A percentile compares a stretch with the other conserved stretches of the same genome.
phyloP scores from a whole-genome alignment of 2,797 vertebrate genomes.

The Rhadinocentrus ornatus region DNA sequence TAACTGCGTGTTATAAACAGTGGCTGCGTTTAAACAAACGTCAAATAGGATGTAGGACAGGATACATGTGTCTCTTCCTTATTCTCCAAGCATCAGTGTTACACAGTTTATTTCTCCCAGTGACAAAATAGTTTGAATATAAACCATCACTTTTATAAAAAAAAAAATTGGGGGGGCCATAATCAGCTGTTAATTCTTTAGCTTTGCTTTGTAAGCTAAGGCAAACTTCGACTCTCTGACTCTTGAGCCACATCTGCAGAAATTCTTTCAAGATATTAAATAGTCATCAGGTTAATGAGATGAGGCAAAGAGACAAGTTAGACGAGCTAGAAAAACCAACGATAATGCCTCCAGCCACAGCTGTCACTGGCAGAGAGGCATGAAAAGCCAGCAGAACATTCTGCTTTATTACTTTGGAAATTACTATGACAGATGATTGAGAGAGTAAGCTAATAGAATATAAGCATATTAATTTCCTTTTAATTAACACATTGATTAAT shows the following conservation, averaged over 20 bases:
- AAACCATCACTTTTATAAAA: neutral
- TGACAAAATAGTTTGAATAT: neutral
- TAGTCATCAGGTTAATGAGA: neutral
- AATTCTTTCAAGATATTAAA: neutral
- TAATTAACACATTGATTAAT: neutral
- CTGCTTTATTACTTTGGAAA: neutral
- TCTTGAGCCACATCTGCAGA: neutral
- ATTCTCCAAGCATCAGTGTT: neutral
- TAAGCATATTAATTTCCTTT: constrained; percentile 1
- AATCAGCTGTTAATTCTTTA: neutral
- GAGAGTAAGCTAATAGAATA: neutral
- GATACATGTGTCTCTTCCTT: too few relatives aligned
- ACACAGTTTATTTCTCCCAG: neutral
- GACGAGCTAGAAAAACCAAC: neutral
- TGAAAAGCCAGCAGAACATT: neutral
- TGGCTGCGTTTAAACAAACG: too few relatives aligned
- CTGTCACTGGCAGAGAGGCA: neutral
- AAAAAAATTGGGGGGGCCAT: too few relatives aligned
- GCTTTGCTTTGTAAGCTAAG: neutral
- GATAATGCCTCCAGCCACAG: neutral
- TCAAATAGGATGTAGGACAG: too few relatives aligned
- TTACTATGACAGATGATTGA: neutral
- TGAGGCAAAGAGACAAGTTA: neutral
- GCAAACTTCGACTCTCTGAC: too few relatives aligned
- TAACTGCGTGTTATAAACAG: too few relatives aligned